phyloP scores from a whole-genome alignment of 2,888 invertebrate genomes.

The Rugalucina vietnamica region DNA sequence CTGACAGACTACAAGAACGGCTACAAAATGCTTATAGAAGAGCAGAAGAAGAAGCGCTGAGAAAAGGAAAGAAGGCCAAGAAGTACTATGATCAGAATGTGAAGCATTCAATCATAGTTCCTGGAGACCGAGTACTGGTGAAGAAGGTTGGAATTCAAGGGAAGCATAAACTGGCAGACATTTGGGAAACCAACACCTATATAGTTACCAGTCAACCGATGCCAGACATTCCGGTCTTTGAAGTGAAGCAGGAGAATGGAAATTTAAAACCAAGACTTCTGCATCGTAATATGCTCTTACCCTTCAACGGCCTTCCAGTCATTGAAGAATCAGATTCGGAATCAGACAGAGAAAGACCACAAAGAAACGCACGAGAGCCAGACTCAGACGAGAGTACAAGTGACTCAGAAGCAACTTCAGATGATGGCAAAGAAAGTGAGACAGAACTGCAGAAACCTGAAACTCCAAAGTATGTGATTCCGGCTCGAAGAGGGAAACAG shows the following conservation, averaged over 20 bases:
- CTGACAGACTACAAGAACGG: neutral
- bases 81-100: neutral
- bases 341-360: neutral
- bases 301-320: neutral
- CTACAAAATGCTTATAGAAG: neutral
- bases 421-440: neutral
- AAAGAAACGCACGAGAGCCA: neutral
- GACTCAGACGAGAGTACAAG: neutral
- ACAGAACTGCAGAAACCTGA: neutral
- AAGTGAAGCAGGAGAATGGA: neutral
- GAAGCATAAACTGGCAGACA: neutral
- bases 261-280: neutral
- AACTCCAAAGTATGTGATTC: neutral
- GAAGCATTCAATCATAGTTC: neutral
- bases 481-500: neutral
- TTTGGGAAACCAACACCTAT: neutral
- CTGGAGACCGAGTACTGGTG: neutral
- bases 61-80: neutral
- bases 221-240: neutral
- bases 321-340: neutral
- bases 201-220: neutral
- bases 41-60: neutral
- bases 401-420: neutral
- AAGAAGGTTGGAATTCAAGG: neutral
- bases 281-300: neutral